Evolutionary conservation across 2,113 vertebrate genomes (phyloP), one percentile per base, ranked within the genome.

Genomic region (Cryptotis parvus): DNA sequence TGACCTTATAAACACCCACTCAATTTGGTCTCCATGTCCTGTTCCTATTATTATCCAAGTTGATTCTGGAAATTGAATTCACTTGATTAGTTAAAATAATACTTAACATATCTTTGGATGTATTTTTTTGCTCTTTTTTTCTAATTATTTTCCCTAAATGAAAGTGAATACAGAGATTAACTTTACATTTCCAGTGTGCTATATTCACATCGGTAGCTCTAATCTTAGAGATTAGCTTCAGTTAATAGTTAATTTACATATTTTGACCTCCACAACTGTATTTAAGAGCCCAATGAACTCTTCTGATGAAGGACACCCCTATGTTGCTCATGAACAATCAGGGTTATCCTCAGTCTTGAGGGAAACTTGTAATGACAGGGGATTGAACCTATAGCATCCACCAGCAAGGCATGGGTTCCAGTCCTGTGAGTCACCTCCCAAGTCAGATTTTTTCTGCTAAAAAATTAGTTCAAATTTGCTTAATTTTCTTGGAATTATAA

Each of bases 11-110:
- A 39, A 73, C 4, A 65, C 6, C 41, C 29, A 3, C 4, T 74
- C 31, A 35, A 22, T 41, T 65, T 93, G 52, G 18, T 78, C 10
- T 39, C 37, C 14, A 9, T 45, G n/a, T 75, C 49, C 72, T 87
- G 76, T 45, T 55, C 68, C 87, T 84, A 31, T 75, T 65, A 73
- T 72, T 85, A 87, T 26, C 10, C 41, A 75, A 35, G 63, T 9
- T 63, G 15, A 85, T 89, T 92, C 88, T 55, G 20, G 27, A 92
- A 75, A 65, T 84, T 43, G 41, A 83, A 79, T 89, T 84, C 7
- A 9, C n/a, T 91, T 76, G 41, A 82, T 22, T 79, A 61, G 45
- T 95, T 91, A 87, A 94, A 90, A 81, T 68, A n/a, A 45, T 35
- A 70, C n/a, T 79, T 79, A 55, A 81, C 41, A 24, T 72, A 61